A percentile compares a stretch with the other conserved stretches of the same genome.
phyloP scores from a whole-genome alignment of 2,113 vertebrate species.

The Myrmophylax atrothorax region DNA sequence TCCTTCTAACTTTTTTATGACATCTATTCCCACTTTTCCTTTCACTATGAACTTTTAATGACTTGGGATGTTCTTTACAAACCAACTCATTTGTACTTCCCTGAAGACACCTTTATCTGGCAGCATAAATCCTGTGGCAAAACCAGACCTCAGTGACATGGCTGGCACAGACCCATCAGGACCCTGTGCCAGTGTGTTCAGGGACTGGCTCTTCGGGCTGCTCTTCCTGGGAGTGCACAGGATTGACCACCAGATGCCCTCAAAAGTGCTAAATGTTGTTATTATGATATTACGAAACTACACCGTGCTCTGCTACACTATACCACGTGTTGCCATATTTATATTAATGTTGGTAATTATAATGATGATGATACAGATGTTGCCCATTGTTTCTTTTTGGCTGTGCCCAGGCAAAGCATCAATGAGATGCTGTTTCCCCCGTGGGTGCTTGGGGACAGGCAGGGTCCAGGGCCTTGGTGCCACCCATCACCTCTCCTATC shows the following conservation, averaged over 20 bases:
- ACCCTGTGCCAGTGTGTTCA: accelerated
- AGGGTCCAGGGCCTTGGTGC: accelerated
- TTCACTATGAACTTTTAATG: slow-evolving; percentile 6
- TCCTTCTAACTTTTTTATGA: slow-evolving; percentile 39
- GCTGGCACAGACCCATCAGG: neutral
- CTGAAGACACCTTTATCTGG: neutral
- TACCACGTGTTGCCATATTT: too few species aligned
- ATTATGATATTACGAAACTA: accelerated
- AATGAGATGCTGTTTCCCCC: neutral
- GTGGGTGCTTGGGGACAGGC: neutral
- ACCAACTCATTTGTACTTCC: neutral
- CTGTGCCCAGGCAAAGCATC: accelerated
- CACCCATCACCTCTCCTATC: neutral
- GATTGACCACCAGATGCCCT: accelerated
- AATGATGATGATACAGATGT: neutral
- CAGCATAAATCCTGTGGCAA: neutral
- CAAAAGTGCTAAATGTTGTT: neutral
- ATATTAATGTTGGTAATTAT: neutral
- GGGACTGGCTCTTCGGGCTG: neutral
- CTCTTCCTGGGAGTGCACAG: accelerated
- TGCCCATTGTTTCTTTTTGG: neutral
- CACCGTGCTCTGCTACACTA: too few species aligned
- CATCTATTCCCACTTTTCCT: neutral
- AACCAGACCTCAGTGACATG: neutral
- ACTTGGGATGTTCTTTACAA: neutral